phyloP scores from a whole-genome alignment of 2,113 vertebrate species.

The Orycteropus afer region DNA sequence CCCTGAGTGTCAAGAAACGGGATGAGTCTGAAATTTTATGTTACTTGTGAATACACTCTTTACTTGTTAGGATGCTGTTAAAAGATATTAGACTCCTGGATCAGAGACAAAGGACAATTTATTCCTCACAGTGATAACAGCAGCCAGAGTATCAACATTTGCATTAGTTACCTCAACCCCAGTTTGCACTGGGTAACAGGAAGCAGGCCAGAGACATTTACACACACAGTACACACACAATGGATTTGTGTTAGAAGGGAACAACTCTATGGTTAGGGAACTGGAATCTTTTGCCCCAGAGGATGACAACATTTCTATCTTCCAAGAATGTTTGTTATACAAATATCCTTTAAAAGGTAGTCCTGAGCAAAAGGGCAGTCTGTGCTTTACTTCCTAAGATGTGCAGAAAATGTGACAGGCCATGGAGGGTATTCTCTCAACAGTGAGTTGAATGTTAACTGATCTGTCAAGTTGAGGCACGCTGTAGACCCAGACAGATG shows the following conservation, averaged over 20 bases:
- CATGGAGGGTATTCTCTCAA: neutral
- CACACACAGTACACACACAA: neutral
- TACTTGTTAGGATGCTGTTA: no score
- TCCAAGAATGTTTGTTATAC: neutral
- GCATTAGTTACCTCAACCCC: neutral
- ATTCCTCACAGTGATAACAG: neutral
- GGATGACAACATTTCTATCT: neutral
- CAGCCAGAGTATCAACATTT: neutral
- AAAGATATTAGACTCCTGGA: neutral
- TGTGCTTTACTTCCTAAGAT: neutral
- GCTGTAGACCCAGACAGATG: neutral
- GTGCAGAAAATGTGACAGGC: neutral
- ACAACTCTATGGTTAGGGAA: neutral
- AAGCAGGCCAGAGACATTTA: neutral
- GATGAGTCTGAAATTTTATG: neutral
- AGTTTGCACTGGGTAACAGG: neutral
- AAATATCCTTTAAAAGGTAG: neutral
- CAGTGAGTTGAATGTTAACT: neutral
- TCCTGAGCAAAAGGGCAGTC: neutral
- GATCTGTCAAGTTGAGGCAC: neutral
- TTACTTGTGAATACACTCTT: no score
- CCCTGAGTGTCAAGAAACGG: neutral
- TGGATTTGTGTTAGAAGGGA: neutral
- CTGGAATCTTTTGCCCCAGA: neutral
- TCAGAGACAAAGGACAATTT: neutral